Evolutionary conservation across 2,113 vertebrate species (phyloP).

Genomic region (Callipepla squamata): DNA sequence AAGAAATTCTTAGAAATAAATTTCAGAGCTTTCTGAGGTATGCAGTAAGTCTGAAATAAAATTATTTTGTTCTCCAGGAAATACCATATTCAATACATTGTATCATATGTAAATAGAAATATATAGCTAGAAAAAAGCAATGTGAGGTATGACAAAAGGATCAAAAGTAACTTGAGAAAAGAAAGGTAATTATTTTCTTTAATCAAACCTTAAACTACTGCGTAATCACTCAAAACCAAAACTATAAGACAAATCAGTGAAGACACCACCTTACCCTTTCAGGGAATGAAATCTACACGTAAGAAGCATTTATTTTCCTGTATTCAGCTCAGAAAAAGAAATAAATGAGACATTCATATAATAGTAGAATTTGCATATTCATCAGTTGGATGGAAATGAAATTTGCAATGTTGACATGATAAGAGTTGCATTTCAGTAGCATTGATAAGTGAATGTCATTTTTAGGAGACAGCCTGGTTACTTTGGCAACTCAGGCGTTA

Average conservation of each 20-base stretch:
- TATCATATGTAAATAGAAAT: neutral
- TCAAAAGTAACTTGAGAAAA: neutral
- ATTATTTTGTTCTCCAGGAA: neutral
- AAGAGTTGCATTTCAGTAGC: conserved; percentile 70
- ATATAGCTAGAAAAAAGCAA: neutral
- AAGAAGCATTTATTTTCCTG: conserved; percentile 10
- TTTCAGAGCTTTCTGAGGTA: neutral
- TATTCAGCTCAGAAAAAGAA: conserved; percentile 50
- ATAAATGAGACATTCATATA: conserved; percentile 56
- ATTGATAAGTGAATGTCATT: conserved; percentile 76
- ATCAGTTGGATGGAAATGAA: conserved; percentile 69
- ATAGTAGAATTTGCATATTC: conserved; percentile 69
- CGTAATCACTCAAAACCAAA: neutral
- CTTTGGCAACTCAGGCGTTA: conserved; percentile 67
- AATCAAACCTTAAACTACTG: neutral
- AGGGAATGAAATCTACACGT: neutral
- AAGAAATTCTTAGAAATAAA: neutral
- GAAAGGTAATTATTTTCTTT: neutral
- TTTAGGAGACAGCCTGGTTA: conserved; percentile 72
- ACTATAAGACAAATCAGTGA: neutral
- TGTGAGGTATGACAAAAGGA: neutral
- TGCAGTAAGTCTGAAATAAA: neutral
- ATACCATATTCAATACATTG: neutral
- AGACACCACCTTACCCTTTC: neutral
- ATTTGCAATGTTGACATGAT: conserved; percentile 68